phyloP scores from a whole-genome alignment of 2,113 vertebrate species.

The Amphiprion ocellaris region DNA sequence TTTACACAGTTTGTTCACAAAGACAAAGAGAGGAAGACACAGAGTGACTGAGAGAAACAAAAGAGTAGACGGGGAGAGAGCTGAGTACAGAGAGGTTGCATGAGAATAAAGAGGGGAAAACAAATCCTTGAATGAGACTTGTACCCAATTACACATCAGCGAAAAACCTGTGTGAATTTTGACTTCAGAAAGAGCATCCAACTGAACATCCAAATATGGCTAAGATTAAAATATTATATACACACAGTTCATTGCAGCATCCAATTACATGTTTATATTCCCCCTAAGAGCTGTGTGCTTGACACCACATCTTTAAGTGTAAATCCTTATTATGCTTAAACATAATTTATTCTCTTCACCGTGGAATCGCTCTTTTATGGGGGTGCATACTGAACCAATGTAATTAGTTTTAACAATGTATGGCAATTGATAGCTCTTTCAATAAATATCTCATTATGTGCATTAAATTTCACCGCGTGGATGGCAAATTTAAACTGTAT shows the following conservation, averaged over 20 bases:
- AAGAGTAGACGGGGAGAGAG: conserved; percentile 47
- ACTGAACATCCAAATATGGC: background rate
- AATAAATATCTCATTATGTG: conserved; percentile 27
- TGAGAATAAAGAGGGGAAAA: conserved; percentile 58
- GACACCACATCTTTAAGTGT: conserved; percentile 24
- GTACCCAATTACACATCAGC: conserved; percentile 50
- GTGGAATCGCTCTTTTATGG: conserved; percentile 3
- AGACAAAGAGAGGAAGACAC: conserved; percentile 64
- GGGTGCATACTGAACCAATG: background rate
- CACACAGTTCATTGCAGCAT: conserved; percentile 32
- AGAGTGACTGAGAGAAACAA: conserved; percentile 63
- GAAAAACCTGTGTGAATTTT: conserved; percentile 21
- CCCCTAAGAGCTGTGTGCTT: conserved; percentile 12
- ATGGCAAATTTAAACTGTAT: conserved; percentile 15
- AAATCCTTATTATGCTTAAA: conserved; percentile 46
- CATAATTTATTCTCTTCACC: conserved; percentile 36
- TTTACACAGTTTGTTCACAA: conserved; percentile 76
- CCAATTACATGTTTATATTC: conserved; percentile 20
- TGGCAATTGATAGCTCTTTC: conserved; percentile 17
- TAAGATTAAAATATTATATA: conserved; percentile 36
- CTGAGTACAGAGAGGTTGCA: conserved; percentile 41
- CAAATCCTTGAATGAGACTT: conserved; percentile 51
- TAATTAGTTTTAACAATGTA: conserved; percentile 33
- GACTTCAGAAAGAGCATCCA: conserved; percentile 18
- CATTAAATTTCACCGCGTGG: conserved; percentile 9